phyloP scores from a whole-genome alignment of 2,113 vertebrate species.

The Ctenomys sociabilis region DNA sequence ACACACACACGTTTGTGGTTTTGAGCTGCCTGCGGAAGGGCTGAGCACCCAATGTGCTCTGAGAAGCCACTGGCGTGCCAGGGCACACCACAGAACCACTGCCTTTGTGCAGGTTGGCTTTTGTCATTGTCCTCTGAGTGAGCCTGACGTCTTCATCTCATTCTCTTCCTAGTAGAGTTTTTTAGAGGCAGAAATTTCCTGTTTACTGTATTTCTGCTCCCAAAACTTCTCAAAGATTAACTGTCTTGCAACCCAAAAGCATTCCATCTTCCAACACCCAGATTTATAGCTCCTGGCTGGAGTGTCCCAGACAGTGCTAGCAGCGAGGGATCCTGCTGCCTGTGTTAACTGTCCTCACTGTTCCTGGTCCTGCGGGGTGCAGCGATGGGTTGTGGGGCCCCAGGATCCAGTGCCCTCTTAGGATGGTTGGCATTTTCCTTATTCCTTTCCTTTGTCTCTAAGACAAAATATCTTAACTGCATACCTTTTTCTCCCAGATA shows the following conservation, averaged over 20 bases:
- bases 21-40: not conserved
- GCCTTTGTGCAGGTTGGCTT: not conserved
- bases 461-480: not conserved
- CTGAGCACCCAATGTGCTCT: not conserved
- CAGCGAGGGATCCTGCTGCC: not conserved
- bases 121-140: not conserved
- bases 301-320: not conserved
- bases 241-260: not conserved
- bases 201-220: slow-evolving; percentile 30
- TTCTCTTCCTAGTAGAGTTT: not conserved
- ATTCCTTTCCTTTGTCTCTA: slow-evolving; percentile 37
- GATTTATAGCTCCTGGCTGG: not conserved
- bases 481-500: not conserved
- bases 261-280: not conserved
- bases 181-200: slow-evolving; percentile 39
- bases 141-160: not conserved
- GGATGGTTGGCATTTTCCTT: not conserved
- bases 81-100: not conserved
- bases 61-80: no score
- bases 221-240: not conserved
- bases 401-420: not conserved
- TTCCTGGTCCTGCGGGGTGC: not conserved
- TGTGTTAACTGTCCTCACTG: no score
- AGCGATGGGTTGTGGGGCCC: not conserved
- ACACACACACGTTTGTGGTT: not conserved